A percentile compares a stretch with the other conserved stretches of the same genome.
These are phyloP conservation scores for Drosophila mercatorum DNA, from an alignment of 2,888 invertebrate genomes.

Conservation along the genomic window DNA sequence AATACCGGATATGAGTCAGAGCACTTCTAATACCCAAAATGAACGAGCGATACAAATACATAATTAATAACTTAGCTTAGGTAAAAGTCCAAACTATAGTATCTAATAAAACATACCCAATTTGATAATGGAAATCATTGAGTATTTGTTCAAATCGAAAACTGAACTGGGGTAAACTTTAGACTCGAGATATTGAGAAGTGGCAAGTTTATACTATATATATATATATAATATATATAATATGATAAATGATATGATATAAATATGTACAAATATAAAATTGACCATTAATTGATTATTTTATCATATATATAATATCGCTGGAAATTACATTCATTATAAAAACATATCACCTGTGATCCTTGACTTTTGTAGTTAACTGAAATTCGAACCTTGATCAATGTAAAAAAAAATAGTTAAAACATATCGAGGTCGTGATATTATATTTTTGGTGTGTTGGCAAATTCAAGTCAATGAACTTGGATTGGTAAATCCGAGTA, in stretches of 20 bases:
- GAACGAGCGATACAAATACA: conserved; percentile 55
- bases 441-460: background rate
- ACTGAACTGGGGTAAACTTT: background rate
- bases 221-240: background rate
- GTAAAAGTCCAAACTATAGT: conserved; percentile 38
- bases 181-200: conserved; percentile 3
- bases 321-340: background rate
- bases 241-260: background rate
- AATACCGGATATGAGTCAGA: conserved; percentile 66
- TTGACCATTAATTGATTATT: background rate
- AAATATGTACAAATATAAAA: background rate
- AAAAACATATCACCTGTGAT: background rate
- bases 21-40: conserved; percentile 29
- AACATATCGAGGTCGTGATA: too few species aligned
- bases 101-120: conserved; percentile 17
- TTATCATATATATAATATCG: background rate
- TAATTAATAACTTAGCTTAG: conserved; percentile 62
- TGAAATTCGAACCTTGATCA: background rate
- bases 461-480: conserved; percentile 62
- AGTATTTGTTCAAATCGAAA: background rate
- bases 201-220: background rate
- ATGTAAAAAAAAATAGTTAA: background rate
- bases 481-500: background rate
- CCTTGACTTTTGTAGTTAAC: background rate
- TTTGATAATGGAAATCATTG: conserved; percentile 19